These are phyloP conservation scores for Octonoba sinensis DNA, from an alignment of 2,888 invertebrate genomes.

Conservation along the genomic window DNA sequence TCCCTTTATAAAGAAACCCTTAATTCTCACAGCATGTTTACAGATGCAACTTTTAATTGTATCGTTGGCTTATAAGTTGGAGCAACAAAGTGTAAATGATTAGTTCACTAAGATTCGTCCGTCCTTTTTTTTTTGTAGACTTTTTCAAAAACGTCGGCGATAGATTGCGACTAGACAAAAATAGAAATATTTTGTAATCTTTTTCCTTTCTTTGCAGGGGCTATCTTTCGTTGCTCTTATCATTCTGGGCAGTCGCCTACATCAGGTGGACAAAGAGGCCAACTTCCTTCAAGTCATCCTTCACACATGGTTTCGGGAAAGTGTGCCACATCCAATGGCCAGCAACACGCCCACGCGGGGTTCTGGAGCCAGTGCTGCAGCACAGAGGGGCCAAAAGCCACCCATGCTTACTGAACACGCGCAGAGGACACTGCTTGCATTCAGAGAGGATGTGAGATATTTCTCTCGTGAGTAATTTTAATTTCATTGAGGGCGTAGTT, in stretches of 20 bases:
- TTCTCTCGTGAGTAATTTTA: conserved; percentile 38
- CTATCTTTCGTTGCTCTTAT: conserved; percentile 66
- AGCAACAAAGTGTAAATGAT: no score
- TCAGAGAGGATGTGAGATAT: conserved; percentile 55
- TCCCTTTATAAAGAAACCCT: no score
- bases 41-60: no score
- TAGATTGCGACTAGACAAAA: no score
- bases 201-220: conserved; percentile 43
- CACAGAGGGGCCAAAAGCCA: conserved; percentile 16
- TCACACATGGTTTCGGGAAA: conserved; percentile 64
- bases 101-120: no score
- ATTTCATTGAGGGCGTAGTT: not conserved
- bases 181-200: no score
- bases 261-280: conserved; percentile 66
- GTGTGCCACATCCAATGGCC: conserved; percentile 23
- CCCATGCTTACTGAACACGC: conserved; percentile 48
- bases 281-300: conserved; percentile 63
- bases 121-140: no score
- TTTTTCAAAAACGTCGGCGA: no score
- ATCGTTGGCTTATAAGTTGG: no score
- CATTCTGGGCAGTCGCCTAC: conserved; percentile 63
- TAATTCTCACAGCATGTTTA: no score
- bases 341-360: conserved; percentile 21
- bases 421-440: conserved; percentile 51
- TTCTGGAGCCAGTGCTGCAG: not conserved